Evolutionary conservation across 2,888 invertebrate species (phyloP), one percentile per base, ranked within the genome.

Genomic region (Cantharis lateralis): DNA sequence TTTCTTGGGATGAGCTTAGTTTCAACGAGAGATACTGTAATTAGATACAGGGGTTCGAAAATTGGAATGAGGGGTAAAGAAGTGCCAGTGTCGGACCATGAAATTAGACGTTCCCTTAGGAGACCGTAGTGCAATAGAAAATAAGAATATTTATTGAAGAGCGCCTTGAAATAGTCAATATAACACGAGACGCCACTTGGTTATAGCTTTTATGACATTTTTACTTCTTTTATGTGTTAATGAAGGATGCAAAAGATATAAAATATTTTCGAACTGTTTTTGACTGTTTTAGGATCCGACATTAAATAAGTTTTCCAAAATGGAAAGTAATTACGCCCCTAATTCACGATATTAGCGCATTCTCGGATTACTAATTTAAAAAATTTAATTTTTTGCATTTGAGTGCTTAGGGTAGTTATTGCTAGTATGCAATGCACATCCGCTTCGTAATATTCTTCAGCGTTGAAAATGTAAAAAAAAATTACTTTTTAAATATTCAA

Each of bases 21-120:
- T 83, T 84, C 85, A 82, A 82, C 84, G 85, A 86, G 86, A 86
- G 85, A 85, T 86, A 86, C 84, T 83, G 84, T 87, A 87, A 87
- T 87, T 87, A 87, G 87, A 85, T 85, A 86, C 86, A 84, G 84
- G 84, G 85, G 84, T 84, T 84, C 82, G 84, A 83, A 84, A 84
- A 84, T 85, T 84, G 83, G 85, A 84, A 84, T 84, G 85, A 84
- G 84, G 85, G 84, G 83, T 81, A 79, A 82, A 84, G 82, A 82
- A 82, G 83, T 82, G 84, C 83, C 85, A 84, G 85, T 85, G 86
- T 85, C 83, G 84, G 85, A 87, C 85, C 87, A 86, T 87, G 87
- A 87, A 87, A 87, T 87, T 87, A 86, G 85, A 85, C 84, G 82
- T 83, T 83, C 82, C 81, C 84, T 82, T 83, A 83, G 84, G 84